Evolutionary conservation across 2,113 vertebrate species (phyloP).

Genomic region (Diphyllodes magnificus): DNA sequence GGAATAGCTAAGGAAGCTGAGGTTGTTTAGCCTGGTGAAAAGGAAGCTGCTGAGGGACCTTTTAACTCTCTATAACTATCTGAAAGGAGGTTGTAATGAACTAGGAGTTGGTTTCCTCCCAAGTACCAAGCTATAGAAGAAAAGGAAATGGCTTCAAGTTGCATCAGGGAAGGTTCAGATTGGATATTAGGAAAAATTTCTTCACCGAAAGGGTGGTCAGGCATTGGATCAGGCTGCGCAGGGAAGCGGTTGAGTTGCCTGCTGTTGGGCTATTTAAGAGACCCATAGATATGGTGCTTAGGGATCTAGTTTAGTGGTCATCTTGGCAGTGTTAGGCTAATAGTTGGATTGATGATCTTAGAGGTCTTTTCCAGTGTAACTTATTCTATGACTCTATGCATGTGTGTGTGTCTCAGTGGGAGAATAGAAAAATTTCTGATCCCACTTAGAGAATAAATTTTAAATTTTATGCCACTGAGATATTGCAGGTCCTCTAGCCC

Average conservation of each 20-base stretch:
- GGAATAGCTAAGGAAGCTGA: background rate
- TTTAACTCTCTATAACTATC: background rate
- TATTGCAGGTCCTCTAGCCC: background rate
- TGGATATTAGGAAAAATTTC: background rate
- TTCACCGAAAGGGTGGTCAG: background rate
- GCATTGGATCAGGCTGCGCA: accelerated
- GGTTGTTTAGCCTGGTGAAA: background rate
- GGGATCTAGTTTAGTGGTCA: background rate
- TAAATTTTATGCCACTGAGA: background rate
- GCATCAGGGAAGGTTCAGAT: background rate
- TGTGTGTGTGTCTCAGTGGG: background rate
- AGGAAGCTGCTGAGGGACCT: background rate
- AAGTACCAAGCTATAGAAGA: background rate
- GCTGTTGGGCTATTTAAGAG: background rate
- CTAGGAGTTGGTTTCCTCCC: background rate
- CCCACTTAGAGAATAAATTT: background rate
- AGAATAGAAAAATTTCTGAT: background rate
- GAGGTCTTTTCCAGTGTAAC: background rate
- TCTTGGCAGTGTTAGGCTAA: background rate
- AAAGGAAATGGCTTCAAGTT: background rate
- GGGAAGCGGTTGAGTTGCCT: background rate
- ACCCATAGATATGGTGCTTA: background rate
- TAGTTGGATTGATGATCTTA: background rate
- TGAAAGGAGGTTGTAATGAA: background rate
- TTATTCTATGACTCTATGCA: background rate